Evolutionary conservation across 1,140 invertebrate genomes (phyloP).

Genomic region (Formica exsecta): DNA sequence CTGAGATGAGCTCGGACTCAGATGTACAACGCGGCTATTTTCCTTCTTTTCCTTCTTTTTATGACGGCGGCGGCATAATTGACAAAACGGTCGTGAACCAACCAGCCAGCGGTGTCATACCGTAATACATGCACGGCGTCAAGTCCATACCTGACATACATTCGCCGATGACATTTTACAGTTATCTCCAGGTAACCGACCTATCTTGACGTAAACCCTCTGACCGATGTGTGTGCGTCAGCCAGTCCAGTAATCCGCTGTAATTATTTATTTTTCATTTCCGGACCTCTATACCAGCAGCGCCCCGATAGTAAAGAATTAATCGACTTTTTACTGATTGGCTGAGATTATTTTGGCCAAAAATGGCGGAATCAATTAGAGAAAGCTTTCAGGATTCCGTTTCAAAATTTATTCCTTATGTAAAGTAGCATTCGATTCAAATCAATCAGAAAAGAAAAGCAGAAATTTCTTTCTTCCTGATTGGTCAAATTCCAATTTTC

Average conservation of each 20-base stretch:
- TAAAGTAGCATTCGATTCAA: too few relatives aligned
- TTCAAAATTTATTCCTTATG: too few relatives aligned
- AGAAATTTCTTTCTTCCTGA: too few relatives aligned
- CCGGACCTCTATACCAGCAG: not conserved
- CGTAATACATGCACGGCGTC: constrained; percentile 61
- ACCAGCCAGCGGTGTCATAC: constrained; percentile 64
- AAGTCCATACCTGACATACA: constrained; percentile 80
- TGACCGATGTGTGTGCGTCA: not conserved
- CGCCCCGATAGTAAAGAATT: not conserved
- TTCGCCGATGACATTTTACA: constrained; percentile 84
- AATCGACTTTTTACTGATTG: too few relatives aligned
- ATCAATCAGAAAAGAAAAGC: too few relatives aligned
- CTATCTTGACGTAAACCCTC: constrained; percentile 75
- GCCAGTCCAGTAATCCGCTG: not conserved
- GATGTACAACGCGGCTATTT: constrained; percentile 24
- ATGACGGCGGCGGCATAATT: constrained; percentile 65
- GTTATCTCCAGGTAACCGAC: constrained; percentile 83
- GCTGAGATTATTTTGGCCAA: too few relatives aligned
- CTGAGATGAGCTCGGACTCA: not conserved
- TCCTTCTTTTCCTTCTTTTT: constrained; percentile 7
- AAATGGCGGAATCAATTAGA: too few relatives aligned
- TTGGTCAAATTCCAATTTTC: too few relatives aligned
- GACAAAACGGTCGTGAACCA: constrained; percentile 48
- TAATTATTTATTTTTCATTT: not conserved
- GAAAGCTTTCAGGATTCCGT: too few relatives aligned